Base-by-base conservation (phyloP, 2,797 vertebrate species). In the Sarcoramphus papa region DNA sequence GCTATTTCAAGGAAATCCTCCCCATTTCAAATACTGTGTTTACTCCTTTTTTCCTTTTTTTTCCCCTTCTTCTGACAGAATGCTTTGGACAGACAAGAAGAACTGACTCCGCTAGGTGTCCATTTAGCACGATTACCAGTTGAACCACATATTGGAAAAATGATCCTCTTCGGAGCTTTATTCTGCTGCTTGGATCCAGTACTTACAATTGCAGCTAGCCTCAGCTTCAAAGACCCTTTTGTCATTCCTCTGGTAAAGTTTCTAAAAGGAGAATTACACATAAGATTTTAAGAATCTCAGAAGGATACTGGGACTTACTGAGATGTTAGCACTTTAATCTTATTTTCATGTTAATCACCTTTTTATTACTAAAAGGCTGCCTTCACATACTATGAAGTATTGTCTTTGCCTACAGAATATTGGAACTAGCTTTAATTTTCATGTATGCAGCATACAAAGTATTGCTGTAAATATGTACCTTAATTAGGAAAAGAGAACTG, bases 161-260 rank as follows among this genome's bases (percentile, higher is more conserved):
- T 99, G 98, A 99, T 99, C 97, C 99, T 99, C 57, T 99, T 99
- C 27, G 99, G 99, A 85, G 99, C 99, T 59, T 97, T 99, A 54
- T 97, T 99, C 97, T 99, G 99, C 95, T 99, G 99, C 97, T 97
- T 99, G 86, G 99, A 99, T 96, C 99, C 99, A 1, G 98, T 99
- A 0, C 99, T 99, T 51, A 99, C 98, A 57, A 99, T 99, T n/a
- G 99, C 99, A 28, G 99, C 99, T 50, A 99, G 99, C 72, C 99
- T 99, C 96, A 99, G 99, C 98, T 99, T 99, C 98, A 99, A 99
- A 98, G 99, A 99, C 95, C 99, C 99, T 47, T 99, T 99, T 97
- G 98, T 99, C 97, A 99, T 99, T 88, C 99, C 99, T 24, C 93
- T 99, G 99, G 99, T 99, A 98, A 93, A 75, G 64, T 70, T 65